Conservation (phyloP, 2,888 invertebrate species). For the Conchocele bisecta region DNA sequence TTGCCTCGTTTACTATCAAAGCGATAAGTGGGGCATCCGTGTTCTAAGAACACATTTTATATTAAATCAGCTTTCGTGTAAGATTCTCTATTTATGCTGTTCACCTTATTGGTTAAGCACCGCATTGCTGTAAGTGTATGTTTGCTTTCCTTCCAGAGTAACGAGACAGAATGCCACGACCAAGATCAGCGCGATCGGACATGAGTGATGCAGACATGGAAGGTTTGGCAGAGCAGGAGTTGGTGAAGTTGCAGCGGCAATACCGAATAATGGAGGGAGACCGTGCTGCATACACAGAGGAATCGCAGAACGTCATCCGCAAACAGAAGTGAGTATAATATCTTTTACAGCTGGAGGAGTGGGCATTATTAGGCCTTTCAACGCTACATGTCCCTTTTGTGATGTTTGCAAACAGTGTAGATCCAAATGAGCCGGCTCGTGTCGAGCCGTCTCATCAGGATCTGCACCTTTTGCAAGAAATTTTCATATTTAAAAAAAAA, state of each 20-base stretch:
- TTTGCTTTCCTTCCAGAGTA: neutral
- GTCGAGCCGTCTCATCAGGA: too few species aligned
- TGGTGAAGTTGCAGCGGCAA: slow-evolving; percentile 90
- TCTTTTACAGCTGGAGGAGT: neutral
- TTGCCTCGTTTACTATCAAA: too few species aligned
- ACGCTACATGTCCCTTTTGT: too few species aligned
- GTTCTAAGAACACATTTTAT: too few species aligned
- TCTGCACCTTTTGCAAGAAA: too few species aligned
- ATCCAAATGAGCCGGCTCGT: too few species aligned
- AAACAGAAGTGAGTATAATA: slow-evolving; percentile 82
- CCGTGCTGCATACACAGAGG: slow-evolving; percentile 88
- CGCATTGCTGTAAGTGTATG: neutral
- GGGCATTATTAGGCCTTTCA: neutral
- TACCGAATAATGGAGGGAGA: slow-evolving; percentile 93
- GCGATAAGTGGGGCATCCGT: too few species aligned
- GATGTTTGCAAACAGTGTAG: too few species aligned
- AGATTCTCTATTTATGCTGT: too few species aligned
- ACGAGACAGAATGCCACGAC: slow-evolving; percentile 74
- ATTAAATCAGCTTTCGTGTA: too few species aligned
- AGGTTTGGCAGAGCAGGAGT: slow-evolving; percentile 86
- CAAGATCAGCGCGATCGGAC: slow-evolving; percentile 79
- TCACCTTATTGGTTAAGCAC: neutral
- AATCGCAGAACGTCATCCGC: slow-evolving; percentile 86
- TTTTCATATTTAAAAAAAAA: too few species aligned
- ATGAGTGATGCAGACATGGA: slow-evolving; percentile 80